These are phyloP conservation scores for Cephus runcator DNA, from an alignment of 2,888 invertebrate genomes.

Conservation along the genomic window DNA sequence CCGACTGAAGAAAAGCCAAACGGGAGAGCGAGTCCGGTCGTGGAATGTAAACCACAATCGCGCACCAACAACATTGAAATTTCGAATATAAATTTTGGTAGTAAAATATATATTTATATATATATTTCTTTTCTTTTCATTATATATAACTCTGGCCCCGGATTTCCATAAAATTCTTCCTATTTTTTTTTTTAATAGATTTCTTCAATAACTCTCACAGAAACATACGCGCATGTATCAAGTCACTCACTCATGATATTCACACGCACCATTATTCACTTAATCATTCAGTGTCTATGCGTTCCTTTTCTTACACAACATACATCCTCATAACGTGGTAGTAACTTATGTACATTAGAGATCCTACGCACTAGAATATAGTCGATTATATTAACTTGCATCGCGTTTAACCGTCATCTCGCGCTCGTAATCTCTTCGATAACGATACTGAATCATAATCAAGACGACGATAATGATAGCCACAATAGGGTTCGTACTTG, in stretches of 20 bases:
- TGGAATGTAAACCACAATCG: slow-evolving; percentile 64
- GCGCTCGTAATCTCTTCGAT: neutral
- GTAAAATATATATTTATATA: slow-evolving; percentile 60
- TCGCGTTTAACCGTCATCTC: slow-evolving; percentile 6
- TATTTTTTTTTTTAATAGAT: slow-evolving; percentile 31
- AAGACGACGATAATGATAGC: neutral
- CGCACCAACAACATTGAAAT: slow-evolving; percentile 61
- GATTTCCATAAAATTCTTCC: slow-evolving; percentile 53
- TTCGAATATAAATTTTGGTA: slow-evolving; percentile 65
- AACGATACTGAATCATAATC: neutral
- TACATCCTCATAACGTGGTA: slow-evolving; percentile 9
- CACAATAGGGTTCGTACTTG: neutral
- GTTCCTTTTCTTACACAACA: neutral
- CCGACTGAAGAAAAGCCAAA: slow-evolving; percentile 2
- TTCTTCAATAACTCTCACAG: slow-evolving; percentile 20
- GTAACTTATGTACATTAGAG: slow-evolving; percentile 43
- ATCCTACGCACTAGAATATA: slow-evolving; percentile 37
- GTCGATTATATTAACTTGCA: slow-evolving; percentile 31
- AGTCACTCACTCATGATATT: neutral
- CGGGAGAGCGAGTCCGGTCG: slow-evolving; percentile 37
- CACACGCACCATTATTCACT: neutral
- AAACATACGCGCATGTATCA: neutral
- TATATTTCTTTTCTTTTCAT: slow-evolving; percentile 37
- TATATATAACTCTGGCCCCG: slow-evolving; percentile 58
- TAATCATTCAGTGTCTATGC: slow-evolving; percentile 10